phyloP scores from a whole-genome alignment of 2,797 vertebrate genomes.

The Crypturellus tataupa region DNA sequence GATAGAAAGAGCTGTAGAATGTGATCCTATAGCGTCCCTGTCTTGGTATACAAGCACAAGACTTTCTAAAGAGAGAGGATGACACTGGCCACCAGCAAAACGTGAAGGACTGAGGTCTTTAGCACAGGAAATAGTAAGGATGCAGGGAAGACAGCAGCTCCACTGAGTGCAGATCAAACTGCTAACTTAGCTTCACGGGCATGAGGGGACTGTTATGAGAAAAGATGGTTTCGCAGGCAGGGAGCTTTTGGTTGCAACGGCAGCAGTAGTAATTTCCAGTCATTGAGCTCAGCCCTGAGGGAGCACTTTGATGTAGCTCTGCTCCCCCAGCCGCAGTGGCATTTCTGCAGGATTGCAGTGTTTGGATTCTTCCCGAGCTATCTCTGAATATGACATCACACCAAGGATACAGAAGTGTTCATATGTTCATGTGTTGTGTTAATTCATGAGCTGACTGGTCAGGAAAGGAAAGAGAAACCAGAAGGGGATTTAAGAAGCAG shows the following conservation, averaged over 20 bases:
- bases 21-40: background rate
- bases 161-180: background rate
- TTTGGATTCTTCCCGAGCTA: background rate
- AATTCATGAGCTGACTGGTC: background rate
- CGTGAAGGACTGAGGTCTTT: background rate
- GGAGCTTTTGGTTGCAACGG: background rate
- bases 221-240: background rate
- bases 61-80: background rate
- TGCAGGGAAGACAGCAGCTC: background rate
- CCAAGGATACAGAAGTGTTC: background rate
- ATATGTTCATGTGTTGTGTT: background rate
- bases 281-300: background rate
- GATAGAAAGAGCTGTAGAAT: background rate
- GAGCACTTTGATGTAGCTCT: background rate
- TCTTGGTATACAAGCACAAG: background rate
- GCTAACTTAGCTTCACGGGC: background rate
- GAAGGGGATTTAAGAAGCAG: background rate
- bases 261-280: background rate
- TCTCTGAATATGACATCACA: background rate
- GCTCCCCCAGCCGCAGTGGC: background rate
- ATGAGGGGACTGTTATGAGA: background rate
- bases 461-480: background rate
- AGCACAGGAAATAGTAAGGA: background rate
- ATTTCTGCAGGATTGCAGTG: background rate
- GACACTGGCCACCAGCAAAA: background rate